Evolutionary conservation across 1,140 invertebrate genomes (phyloP).

Genomic region (Papilio helenus): DNA sequence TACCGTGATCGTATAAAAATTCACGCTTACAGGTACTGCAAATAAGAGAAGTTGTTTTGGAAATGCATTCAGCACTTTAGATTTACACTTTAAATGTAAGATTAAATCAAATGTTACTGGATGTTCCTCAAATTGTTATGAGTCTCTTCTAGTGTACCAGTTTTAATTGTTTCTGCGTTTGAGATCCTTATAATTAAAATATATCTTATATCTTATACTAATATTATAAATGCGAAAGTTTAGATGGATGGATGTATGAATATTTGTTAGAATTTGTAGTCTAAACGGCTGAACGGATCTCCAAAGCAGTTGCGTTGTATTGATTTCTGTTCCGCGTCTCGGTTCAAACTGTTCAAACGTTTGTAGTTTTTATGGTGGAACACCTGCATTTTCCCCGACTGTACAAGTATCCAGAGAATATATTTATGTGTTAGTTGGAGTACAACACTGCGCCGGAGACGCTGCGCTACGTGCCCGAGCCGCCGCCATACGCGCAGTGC

Average conservation of each 20-base stretch:
- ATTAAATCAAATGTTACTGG: neutral
- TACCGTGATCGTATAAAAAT: conserved; percentile 1
- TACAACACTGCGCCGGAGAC: conserved; percentile 89
- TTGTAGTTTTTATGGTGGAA: neutral
- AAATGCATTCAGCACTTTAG: neutral
- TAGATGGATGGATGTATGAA: too few relatives aligned
- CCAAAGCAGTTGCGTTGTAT: too few relatives aligned
- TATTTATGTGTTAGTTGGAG: conserved; percentile 83
- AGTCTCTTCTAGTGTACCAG: too few relatives aligned
- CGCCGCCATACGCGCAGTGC: conserved; percentile 85
- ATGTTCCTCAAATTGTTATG: neutral
- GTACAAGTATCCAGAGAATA: neutral
- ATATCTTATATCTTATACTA: too few relatives aligned
- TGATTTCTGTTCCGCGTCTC: neutral
- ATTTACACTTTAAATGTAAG: neutral
- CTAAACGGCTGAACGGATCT: too few relatives aligned
- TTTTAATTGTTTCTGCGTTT: too few relatives aligned
- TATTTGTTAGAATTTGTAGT: too few relatives aligned
- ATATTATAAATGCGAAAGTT: too few relatives aligned
- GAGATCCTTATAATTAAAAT: too few relatives aligned
- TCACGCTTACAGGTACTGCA: neutral
- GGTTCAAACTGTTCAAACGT: neutral
- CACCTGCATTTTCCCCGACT: neutral
- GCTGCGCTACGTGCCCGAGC: conserved; percentile 85
- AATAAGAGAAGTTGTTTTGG: neutral